These are phyloP conservation scores for Echinarachnius parma DNA, from an alignment of 53 echinoderm and acorn worm species.

Conservation along the genomic window DNA sequence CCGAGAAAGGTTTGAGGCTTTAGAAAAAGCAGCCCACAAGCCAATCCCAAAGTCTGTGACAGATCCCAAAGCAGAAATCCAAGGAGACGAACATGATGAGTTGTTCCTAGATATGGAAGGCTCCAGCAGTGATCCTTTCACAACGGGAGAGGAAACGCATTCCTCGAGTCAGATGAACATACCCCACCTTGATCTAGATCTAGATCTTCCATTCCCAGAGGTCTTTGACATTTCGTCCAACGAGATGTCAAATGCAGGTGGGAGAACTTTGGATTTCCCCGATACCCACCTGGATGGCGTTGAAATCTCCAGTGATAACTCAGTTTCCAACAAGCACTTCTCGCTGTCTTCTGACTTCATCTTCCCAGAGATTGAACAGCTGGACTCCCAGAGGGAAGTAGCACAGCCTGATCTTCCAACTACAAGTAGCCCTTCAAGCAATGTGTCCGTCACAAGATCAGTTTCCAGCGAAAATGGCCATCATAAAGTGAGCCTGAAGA, in stretches of 20 bases:
- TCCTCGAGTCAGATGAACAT: too few species aligned
- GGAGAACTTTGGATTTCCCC: constrained; percentile 15
- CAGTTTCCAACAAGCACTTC: constrained; percentile 19
- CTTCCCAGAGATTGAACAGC: constrained; percentile 13
- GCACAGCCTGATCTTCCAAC: not conserved
- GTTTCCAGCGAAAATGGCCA: not conserved
- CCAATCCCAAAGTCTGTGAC: constrained; percentile 68
- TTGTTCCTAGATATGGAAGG: too few species aligned
- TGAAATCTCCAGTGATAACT: constrained; percentile 28
- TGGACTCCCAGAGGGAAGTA: not conserved
- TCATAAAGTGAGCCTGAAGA: constrained; percentile 23
- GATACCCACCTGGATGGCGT: constrained; percentile 29
- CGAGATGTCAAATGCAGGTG: constrained; percentile 1
- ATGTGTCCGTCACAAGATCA: constrained; percentile 5
- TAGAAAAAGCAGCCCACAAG: constrained; percentile 78
- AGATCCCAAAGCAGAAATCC: constrained; percentile 66
- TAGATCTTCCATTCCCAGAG: constrained; percentile 40
- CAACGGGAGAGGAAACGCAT: too few species aligned
- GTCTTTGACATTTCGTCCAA: constrained; percentile 45
- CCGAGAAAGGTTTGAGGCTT: constrained; percentile 72
- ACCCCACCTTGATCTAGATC: constrained; percentile 2
- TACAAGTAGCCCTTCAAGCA: not conserved
- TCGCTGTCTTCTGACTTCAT: constrained; percentile 21
- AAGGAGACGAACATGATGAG: too few species aligned
- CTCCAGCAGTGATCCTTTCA: not conserved